Evolutionary conservation across 2,888 invertebrate species (phyloP).

Genomic region (Stegophylla sp.): DNA sequence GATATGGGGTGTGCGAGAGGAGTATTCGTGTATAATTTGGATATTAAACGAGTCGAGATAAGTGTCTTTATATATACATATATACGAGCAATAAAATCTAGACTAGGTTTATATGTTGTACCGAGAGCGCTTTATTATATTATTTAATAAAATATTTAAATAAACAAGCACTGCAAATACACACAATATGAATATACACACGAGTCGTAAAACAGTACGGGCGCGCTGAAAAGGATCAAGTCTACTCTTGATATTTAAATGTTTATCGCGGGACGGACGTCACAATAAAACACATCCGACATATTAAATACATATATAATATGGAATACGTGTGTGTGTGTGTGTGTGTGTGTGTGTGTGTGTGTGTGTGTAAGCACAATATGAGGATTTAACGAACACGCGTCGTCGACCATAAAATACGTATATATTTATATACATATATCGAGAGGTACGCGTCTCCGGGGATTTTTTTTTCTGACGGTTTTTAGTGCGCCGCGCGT

Average conservation of each 20-base stretch:
- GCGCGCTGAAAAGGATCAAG: not conserved
- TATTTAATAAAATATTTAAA: constrained; percentile 36
- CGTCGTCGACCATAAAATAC: constrained; percentile 13
- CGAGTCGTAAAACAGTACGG: constrained; percentile 12
- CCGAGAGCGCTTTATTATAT: constrained; percentile 1
- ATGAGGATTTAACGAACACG: constrained; percentile 4
- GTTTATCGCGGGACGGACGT: not conserved
- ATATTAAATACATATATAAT: not conserved
- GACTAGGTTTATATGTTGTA: constrained; percentile 17
- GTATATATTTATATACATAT: too few species aligned
- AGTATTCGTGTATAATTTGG: not conserved
- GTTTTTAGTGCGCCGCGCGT: not conserved
- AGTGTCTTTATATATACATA: not conserved
- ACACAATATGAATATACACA: not conserved
- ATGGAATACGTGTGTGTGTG: not conserved
- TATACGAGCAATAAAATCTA: constrained; percentile 14
- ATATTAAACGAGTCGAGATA: not conserved
- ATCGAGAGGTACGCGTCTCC: not conserved
- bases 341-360: too few species aligned
- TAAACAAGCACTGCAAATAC: constrained; percentile 1
- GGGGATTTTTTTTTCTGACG: constrained; percentile 15
- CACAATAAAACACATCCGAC: constrained; percentile 27
- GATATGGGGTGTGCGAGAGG: not conserved
- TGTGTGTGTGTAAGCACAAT: not conserved
- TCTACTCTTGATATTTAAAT: constrained; percentile 11